Evolutionary conservation across 2,113 vertebrate genomes (phyloP).

Genomic region (Hippocampus guttulatus): DNA sequence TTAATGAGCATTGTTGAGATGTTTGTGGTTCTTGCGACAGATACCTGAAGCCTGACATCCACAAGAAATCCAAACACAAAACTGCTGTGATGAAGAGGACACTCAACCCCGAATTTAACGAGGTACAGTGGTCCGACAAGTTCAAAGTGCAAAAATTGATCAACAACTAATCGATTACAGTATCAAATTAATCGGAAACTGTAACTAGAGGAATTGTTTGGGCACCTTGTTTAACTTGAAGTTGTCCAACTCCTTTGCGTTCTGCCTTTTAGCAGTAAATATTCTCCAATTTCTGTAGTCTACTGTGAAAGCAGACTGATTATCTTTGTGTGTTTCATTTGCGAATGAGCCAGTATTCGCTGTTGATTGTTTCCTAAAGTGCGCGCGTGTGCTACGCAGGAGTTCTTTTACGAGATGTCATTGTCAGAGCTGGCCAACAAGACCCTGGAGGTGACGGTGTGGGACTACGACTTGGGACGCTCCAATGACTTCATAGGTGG

Average conservation of each 20-base stretch:
- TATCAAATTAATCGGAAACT: too few relatives aligned
- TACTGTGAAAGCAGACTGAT: too few relatives aligned
- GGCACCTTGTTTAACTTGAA: too few relatives aligned
- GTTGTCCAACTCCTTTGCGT: too few relatives aligned
- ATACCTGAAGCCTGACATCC: conserved; percentile 2
- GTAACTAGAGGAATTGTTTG: too few relatives aligned
- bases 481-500: conserved; percentile 1
- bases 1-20: background rate
- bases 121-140: background rate
- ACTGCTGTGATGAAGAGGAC: background rate
- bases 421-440: background rate
- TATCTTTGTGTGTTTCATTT: too few relatives aligned
- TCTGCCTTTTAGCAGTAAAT: too few relatives aligned
- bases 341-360: too few relatives aligned
- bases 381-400: background rate
- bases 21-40: background rate
- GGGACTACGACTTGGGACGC: conserved; percentile 2
- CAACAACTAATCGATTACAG: too few relatives aligned
- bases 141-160: too few relatives aligned
- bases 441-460: background rate
- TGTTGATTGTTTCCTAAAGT: too few relatives aligned
- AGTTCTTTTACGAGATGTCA: conserved; percentile 2
- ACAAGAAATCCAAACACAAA: conserved; percentile 5
- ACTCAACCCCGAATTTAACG: background rate
- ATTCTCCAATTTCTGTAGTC: too few relatives aligned